Percentiles rank a stretch among this genome's conserved stretches.
phyloP scores from a whole-genome alignment of 2,113 vertebrate genomes.

The Percopsis transmontana region DNA sequence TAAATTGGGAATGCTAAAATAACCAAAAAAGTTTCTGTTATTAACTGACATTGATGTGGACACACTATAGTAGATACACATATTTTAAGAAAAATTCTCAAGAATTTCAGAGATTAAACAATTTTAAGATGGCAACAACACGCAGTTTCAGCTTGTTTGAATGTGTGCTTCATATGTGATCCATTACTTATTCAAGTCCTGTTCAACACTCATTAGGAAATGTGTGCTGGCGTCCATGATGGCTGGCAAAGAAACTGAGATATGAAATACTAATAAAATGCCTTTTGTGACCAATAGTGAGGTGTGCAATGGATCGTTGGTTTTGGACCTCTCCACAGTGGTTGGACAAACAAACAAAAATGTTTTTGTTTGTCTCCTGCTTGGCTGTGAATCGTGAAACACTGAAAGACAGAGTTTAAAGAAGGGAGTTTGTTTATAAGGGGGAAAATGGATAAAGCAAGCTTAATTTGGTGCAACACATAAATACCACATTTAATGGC shows the following conservation, averaged over 20 bases:
- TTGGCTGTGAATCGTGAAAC: slow-evolving; percentile 8
- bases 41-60: too few species aligned
- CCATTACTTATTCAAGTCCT: too few species aligned
- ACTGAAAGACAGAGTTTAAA: not conserved
- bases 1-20: too few species aligned
- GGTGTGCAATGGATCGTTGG: not conserved
- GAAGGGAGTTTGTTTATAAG: slow-evolving; percentile 23
- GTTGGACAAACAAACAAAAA: slow-evolving; percentile 10
- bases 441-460: slow-evolving; percentile 22
- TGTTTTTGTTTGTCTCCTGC: slow-evolving; percentile 23
- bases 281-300: slow-evolving; percentile 2
- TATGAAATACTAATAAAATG: not conserved
- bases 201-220: not conserved
- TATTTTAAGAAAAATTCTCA: too few species aligned
- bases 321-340: not conserved
- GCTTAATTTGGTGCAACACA: slow-evolving; percentile 25
- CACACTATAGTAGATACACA: too few species aligned
- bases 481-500: slow-evolving; percentile 11
- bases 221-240: not conserved
- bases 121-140: too few species aligned
- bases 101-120: too few species aligned
- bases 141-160: too few species aligned
- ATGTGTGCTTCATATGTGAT: slow-evolving; percentile 1
- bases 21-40: too few species aligned
- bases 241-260: slow-evolving; percentile 8